These are phyloP conservation scores for Dasypolia templi DNA, from an alignment of 2,888 invertebrate species.

Conservation along the genomic window DNA sequence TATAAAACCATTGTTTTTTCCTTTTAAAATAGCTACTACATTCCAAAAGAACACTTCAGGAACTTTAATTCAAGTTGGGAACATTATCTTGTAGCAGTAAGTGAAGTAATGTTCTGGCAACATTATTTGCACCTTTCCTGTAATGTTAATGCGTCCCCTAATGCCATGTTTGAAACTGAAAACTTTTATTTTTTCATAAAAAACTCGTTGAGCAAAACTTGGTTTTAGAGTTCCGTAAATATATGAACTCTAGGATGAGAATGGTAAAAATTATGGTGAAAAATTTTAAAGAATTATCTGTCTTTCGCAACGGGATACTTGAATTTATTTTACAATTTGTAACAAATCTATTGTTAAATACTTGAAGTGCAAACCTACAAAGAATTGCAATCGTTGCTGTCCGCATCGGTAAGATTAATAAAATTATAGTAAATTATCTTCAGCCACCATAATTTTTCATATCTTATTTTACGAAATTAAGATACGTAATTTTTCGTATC, in stretches of 20 bases:
- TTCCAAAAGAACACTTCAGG: neutral
- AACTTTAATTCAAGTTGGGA: conserved; percentile 24
- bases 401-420: neutral
- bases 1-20: neutral
- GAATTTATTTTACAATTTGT: neutral
- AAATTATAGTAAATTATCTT: too few relatives aligned
- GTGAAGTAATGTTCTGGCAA: conserved; percentile 32
- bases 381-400: neutral
- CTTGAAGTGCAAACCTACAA: neutral
- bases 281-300: neutral
- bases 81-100: conserved; percentile 32
- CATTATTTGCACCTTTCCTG: conserved; percentile 55
- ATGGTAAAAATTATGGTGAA: too few relatives aligned
- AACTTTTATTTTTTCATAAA: conserved; percentile 54
- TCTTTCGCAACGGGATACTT: neutral
- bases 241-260: too few relatives aligned
- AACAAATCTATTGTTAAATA: neutral
- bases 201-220: conserved; percentile 33
- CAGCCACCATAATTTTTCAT: too few relatives aligned
- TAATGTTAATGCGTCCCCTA: conserved; percentile 49
- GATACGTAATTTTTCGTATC: too few relatives aligned
- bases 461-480: too few relatives aligned
- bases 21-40: neutral
- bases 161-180: conserved; percentile 48
- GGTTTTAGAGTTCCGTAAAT: conserved; percentile 32